These are phyloP conservation scores for Megastigmus dorsalis DNA, from an alignment of 2,888 invertebrate species.

Conservation along the genomic window DNA sequence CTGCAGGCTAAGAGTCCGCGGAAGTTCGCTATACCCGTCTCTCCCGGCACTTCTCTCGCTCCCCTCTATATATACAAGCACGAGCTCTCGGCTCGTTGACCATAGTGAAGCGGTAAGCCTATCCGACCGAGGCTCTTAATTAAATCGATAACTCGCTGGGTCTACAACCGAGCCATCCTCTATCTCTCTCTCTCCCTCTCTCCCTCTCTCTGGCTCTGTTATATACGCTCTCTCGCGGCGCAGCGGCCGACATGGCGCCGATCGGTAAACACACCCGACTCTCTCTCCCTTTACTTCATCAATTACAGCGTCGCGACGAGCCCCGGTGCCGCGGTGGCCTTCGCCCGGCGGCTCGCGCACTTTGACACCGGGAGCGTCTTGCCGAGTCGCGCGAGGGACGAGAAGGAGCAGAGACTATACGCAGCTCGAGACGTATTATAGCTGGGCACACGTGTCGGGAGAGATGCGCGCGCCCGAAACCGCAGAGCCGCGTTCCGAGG, in stretches of 20 bases:
- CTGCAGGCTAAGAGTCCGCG: conserved; percentile 13
- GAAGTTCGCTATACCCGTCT: conserved; percentile 31
- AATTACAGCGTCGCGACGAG: conserved; percentile 28
- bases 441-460: conserved; percentile 48
- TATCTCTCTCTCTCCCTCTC: neutral
- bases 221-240: no score
- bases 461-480: no score
- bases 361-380: conserved; percentile 25
- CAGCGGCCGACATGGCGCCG: conserved; percentile 26
- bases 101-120: conserved; percentile 39
- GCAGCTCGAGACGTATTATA: no score
- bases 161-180: conserved; percentile 19
- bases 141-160: conserved; percentile 61
- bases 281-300: conserved; percentile 24
- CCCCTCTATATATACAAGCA: neutral
- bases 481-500: conserved; percentile 30
- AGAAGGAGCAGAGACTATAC: no score
- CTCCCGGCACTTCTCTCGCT: neutral
- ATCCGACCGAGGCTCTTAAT: conserved; percentile 57
- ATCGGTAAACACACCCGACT: conserved; percentile 44
- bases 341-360: neutral
- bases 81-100: conserved; percentile 28
- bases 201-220: no score
- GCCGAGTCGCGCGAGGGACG: neutral
- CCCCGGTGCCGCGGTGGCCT: no score